Conservation (phyloP, 2,113 vertebrate genomes). For the Cryptomyrus ogoouensis region DNA sequence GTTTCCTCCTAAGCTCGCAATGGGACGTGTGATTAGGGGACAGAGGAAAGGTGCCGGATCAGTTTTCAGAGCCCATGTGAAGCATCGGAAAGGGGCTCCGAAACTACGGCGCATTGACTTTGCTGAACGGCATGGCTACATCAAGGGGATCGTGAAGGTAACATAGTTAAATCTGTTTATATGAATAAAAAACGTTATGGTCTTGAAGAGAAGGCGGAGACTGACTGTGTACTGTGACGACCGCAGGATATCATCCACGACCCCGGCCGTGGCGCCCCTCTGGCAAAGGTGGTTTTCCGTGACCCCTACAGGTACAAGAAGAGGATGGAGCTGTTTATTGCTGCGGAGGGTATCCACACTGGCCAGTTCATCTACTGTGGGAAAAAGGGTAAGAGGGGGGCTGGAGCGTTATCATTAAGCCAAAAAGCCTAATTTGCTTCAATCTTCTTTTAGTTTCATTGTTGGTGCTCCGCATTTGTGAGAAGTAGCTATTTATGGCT, state of each 20-base stretch:
- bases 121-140: conserved; percentile 94
- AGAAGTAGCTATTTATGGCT: not conserved
- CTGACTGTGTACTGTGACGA: not conserved
- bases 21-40: conserved; percentile 96
- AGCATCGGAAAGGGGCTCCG: conserved; percentile 92
- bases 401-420: not conserved
- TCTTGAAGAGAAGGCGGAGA: not conserved
- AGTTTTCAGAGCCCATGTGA: conserved; percentile 91
- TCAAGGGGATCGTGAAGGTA: conserved; percentile 97
- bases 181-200: not conserved
- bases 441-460: not conserved
- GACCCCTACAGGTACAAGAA: conserved; percentile 97
- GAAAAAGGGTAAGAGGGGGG: conserved; percentile 77
- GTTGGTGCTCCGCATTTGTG: not conserved
- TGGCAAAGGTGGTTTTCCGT: conserved; percentile 90
- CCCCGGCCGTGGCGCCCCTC: conserved; percentile 89
- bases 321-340: conserved; percentile 90
- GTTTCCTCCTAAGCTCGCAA: conserved; percentile 51
- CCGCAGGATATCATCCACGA: conserved; percentile 94
- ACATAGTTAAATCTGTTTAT: not conserved
- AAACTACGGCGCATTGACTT: conserved; percentile 91
- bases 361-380: conserved; percentile 98
- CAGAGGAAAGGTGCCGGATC: conserved; percentile 96
- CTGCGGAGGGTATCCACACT: conserved; percentile 93
- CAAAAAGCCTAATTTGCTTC: not conserved